Evolutionary conservation across 2,888 invertebrate genomes (phyloP), one percentile per base, ranked within the genome.

Genomic region (Pristionchus exspectatus): DNA sequence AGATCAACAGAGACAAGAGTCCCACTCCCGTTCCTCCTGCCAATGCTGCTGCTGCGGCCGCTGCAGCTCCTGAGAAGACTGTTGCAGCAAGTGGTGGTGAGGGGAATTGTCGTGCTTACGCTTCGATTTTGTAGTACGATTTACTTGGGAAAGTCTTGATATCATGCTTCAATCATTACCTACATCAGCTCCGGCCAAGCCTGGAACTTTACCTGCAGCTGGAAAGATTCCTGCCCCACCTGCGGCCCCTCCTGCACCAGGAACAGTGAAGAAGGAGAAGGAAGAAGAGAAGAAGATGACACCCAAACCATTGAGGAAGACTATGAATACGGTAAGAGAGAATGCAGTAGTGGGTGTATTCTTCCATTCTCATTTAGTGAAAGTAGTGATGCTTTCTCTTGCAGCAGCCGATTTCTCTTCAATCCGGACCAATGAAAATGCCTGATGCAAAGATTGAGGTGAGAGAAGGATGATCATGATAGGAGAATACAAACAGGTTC

Each of bases 1-100:
- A 86, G 86, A 89, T 91, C 63, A 90, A 88, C n/a, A 59, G 89
- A 24, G 90, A 91, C 69, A 90, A 90, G 81, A 56, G 54, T 21
- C 59, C 77, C 5, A 59, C 63, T 16, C 81, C 88, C 50, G 72
- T 72, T 27, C 86, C 86, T 21, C 86, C 86, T 24, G 66, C 63
- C 3, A 27, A 27, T 66, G 86, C 86, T n/a, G 63, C 86, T 14
- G 86, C 86, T 63, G 66, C 86, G 3, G 66, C n/a, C 12, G 86
- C 66, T 66, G 66, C 86, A 18, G 86, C 66, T 4, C 24, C 24
- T 7, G 77, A 44, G 77, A 56, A 56, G 63, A 30, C 27, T 16
- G 2, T 30, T n/a, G 59, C 63, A 27, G 85, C 85, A 85, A 30
- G 24, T 38, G 63, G 33, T 56, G 56, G 85, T 85, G 85, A 85